A percentile compares a stretch with the other conserved stretches of the same genome.
phyloP scores from a whole-genome alignment of 1,140 invertebrate species.

The Zophobas atratus region DNA sequence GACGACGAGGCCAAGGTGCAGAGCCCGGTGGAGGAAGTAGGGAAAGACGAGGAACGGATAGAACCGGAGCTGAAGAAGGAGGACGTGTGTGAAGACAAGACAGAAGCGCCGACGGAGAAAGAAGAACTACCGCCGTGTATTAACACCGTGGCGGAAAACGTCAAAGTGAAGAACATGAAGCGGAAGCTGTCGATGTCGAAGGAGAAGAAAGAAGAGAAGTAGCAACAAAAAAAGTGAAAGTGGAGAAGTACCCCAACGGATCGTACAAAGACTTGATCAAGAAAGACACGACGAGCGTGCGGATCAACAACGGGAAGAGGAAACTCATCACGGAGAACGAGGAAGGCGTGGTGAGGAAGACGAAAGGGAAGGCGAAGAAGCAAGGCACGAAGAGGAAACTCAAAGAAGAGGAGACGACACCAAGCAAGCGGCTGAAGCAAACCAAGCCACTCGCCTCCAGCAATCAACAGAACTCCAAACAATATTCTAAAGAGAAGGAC shows the following conservation, averaged over 20 bases:
- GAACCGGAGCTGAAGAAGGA: slow-evolving; percentile 45
- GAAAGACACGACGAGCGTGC: slow-evolving; percentile 65
- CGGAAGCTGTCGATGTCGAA: slow-evolving; percentile 61
- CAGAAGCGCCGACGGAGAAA: slow-evolving; percentile 9
- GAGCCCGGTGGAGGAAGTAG: slow-evolving; percentile 47
- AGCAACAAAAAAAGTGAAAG: slow-evolving; percentile 55
- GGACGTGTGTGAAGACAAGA: slow-evolving; percentile 53
- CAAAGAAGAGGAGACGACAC: slow-evolving; percentile 64
- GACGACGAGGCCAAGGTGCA: slow-evolving; percentile 40
- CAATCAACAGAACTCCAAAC: slow-evolving; percentile 47
- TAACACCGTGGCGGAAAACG: slow-evolving; percentile 66
- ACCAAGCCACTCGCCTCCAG: slow-evolving; percentile 50
- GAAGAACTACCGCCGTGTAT: slow-evolving; percentile 60
- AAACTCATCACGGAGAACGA: slow-evolving; percentile 65
- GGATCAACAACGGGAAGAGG: slow-evolving; percentile 67
- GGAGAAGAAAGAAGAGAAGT: slow-evolving; percentile 51
- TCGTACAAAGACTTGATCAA: slow-evolving; percentile 69
- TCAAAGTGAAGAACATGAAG: slow-evolving; percentile 68
- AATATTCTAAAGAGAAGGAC: slow-evolving; percentile 54
- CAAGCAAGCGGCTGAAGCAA: slow-evolving; percentile 57
- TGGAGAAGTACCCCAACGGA: slow-evolving; percentile 54
- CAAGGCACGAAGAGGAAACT: slow-evolving; percentile 63
- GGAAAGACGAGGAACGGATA: slow-evolving; percentile 51
- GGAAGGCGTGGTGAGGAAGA: slow-evolving; percentile 40
- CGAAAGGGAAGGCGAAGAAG: slow-evolving; percentile 55